Base-by-base conservation (phyloP, 1,140 invertebrate species). In the Ceratosolen solmsi region DNA sequence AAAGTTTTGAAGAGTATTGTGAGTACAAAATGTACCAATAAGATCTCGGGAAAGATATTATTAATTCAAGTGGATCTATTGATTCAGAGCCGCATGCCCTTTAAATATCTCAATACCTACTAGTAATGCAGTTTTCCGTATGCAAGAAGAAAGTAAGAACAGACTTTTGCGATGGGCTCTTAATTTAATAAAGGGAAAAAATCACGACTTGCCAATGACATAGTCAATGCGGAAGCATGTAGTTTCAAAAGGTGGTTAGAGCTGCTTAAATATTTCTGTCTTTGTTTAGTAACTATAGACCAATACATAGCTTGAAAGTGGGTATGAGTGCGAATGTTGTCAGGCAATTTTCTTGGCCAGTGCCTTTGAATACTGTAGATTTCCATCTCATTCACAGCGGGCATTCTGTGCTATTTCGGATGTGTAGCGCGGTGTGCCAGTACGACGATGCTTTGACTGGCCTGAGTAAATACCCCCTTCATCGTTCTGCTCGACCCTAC, bases 301-400 rank as follows among this genome's bases (percentile, higher is more conserved):
- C 11, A 25, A 41, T 33, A 49, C 15, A 15, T 38, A 5, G 20
- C 8, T 41, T 7, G 27, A 63, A 27, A 70, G n/a, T 2, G 27
- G 17, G 41, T 56, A 38, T 38, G 27, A 84, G 87, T 84, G 88
- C 85, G 90, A 92, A 91, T 89, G 91, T 91, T 91, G 91, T 92
- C 91, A 91, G 90, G 86, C 91, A 92, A 92, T 91, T 92, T 91
- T 91, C 90, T 92, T 91, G 91, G 89, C 90, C 90, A 92, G 89
- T 92, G 90, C 90, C 86, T 90, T 89, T 88, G 90, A 92, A 92
- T 91, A 89, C 89, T 88, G 86, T 87, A 90, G 90, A 92, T 92
- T 91, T 92, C 89, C 90, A 92, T 92, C 90, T 91, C 89, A 85
- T 86, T 85, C 82, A 86, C 85, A 86, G 85, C 85, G 20, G 1